Evolutionary conservation across 2,113 vertebrate genomes (phyloP).

Genomic region (Paralichthys olivaceus): DNA sequence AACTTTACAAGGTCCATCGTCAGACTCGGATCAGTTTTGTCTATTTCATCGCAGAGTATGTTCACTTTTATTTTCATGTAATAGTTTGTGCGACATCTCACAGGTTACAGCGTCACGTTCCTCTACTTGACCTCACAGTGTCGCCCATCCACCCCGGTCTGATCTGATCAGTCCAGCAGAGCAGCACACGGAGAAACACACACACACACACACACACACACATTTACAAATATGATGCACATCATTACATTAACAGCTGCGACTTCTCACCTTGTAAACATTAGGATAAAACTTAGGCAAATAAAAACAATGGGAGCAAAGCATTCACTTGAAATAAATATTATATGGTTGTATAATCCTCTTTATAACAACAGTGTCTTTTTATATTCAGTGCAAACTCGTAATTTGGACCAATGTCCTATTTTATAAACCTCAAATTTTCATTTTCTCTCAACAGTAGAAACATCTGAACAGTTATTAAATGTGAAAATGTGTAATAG

Average conservation of each 20-base stretch:
- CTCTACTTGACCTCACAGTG: slow-evolving; percentile 1
- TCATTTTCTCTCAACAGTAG: slow-evolving; percentile 22
- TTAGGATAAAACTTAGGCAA: slow-evolving; percentile 43
- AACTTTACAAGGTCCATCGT: no score
- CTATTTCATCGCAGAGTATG: neutral
- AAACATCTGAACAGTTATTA: slow-evolving; percentile 35
- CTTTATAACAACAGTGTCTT: slow-evolving; percentile 34
- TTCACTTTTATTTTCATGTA: neutral
- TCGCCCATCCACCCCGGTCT: slow-evolving; percentile 21
- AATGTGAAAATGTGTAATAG: slow-evolving; percentile 45
- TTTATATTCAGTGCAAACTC: slow-evolving; percentile 56
- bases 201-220: slow-evolving; percentile 31
- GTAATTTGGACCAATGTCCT: slow-evolving; percentile 13
- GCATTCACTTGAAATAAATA: slow-evolving; percentile 38
- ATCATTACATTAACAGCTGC: slow-evolving; percentile 18
- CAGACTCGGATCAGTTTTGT: neutral
- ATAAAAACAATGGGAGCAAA: slow-evolving; percentile 42
- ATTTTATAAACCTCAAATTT: neutral
- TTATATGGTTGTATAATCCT: slow-evolving; percentile 13
- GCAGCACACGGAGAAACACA: slow-evolving; percentile 2
- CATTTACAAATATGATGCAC: slow-evolving; percentile 43
- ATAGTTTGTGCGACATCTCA: neutral
- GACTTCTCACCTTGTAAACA: slow-evolving; percentile 49
- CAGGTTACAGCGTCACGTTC: neutral
- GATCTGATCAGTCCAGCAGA: slow-evolving; percentile 41